Base-by-base conservation (phyloP, 2,888 invertebrate species). In the Protodeltote pygarga region DNA sequence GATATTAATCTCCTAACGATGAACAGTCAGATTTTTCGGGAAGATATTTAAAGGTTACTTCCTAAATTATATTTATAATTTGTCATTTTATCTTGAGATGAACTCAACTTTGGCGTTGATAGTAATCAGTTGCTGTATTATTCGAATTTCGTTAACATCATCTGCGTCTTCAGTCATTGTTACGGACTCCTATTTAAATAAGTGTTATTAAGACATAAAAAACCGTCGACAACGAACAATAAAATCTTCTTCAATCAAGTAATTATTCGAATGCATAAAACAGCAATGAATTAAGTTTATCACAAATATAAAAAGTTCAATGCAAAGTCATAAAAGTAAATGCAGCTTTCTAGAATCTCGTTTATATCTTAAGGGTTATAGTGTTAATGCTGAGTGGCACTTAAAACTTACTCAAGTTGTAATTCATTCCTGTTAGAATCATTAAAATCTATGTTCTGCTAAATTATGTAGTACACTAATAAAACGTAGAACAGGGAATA, bases 1-100 rank as follows among this genome's bases (percentile, higher is more conserved):
- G 85, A 87, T 89, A 89, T 87, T 81, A 86, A 87, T 88, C 88
- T 84, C 73, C 68, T 77, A 76, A 86, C 81, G 83, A 88, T 85
- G 87, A 87, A 71, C 77, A 79, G 74, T 78, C 77, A 84, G 86
- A 89, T 89, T 83, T 71, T 76, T 81, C 57, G 62, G 69, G 67
- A 62, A 76, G 89, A 88, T 89, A 84, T 72, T 64, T 66, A 73
- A 79, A 76, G 75, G 79, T 76, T 75, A 80, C 79, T 77, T 77
- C 77, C 72, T 64, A 81, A 79, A 78, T 79, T 78, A 77, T 77
- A 75, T 78, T 73, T 75, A 73, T 75, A 75, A 81, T 86, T 80
- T 81, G 81, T 87, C 83, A 83, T 77, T 74, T 75, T 71, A 73
- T 65, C 49, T 72, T 68, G 67, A 17, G 35, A 41, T 62, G 57